A percentile compares a stretch with the other conserved stretches of the same genome.
Conservation (phyloP, 1,140 invertebrate species). For the Colletes latitarsis region DNA sequence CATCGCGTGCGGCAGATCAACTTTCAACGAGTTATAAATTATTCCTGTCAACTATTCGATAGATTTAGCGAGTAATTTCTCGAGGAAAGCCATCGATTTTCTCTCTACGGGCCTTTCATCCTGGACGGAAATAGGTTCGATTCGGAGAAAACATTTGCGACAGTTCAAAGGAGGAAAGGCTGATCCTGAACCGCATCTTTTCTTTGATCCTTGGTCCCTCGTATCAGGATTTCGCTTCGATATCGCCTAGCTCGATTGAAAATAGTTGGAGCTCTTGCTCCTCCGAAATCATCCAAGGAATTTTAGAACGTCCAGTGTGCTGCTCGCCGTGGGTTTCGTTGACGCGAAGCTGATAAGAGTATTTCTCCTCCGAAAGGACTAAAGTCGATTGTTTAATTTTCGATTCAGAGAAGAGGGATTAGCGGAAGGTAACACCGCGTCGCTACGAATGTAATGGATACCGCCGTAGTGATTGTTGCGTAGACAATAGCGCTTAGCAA, state of each 20-base stretch:
- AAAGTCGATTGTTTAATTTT: neutral
- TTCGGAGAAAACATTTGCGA: slow-evolving; percentile 20
- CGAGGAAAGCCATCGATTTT: neutral
- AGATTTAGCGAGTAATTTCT: neutral
- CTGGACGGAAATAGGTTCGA: neutral
- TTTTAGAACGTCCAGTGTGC: neutral
- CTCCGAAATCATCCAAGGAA: neutral
- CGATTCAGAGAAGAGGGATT: too few relatives aligned
- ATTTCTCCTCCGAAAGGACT: too few relatives aligned
- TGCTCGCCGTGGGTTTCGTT: neutral
- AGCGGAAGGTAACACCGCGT: too few relatives aligned
- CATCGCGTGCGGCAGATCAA: too few relatives aligned
- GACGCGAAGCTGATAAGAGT: too few relatives aligned
- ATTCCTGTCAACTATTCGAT: too few relatives aligned
- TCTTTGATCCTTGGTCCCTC: slow-evolving; percentile 3
- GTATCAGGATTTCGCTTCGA: slow-evolving; percentile 18
- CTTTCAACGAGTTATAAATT: too few relatives aligned
- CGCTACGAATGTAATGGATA: too few relatives aligned
- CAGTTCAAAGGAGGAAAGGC: slow-evolving; percentile 12
- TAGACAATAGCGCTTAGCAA: too few relatives aligned
- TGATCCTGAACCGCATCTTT: too few relatives aligned
- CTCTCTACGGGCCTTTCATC: neutral
- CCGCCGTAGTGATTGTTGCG: too few relatives aligned
- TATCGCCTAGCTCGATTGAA: slow-evolving; percentile 15
- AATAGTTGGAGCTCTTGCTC: neutral